phyloP scores from a whole-genome alignment of 2,797 vertebrate species.

The Sebastolobus altivelis region DNA sequence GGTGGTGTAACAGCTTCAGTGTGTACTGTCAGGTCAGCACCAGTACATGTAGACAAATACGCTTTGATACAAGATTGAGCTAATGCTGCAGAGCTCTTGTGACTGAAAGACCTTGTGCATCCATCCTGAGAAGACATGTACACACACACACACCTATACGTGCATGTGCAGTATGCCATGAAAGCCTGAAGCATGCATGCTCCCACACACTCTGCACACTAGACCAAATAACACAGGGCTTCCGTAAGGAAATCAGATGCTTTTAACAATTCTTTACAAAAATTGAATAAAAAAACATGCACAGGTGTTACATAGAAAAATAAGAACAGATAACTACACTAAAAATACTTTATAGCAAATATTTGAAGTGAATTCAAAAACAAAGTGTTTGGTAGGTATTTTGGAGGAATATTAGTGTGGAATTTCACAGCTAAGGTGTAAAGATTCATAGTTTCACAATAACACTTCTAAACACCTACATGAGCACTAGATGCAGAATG shows the following conservation, averaged over 20 bases:
- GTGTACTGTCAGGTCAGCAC: background rate
- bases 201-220: background rate
- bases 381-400: background rate
- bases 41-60: background rate
- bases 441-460: slow-evolving; percentile 32
- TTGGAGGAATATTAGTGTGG: background rate
- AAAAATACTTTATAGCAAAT: background rate
- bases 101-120: background rate
- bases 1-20: background rate
- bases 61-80: background rate
- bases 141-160: background rate
- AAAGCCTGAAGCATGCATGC: background rate
- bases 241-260: background rate
- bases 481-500: background rate
- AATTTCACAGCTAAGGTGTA: slow-evolving; percentile 44
- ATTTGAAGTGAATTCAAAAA: background rate
- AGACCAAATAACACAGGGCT: background rate
- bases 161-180: background rate
- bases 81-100: background rate
- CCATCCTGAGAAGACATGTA: background rate
- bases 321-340: background rate
- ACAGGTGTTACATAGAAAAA: background rate
- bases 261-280: too few relatives aligned
- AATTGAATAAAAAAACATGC: background rate
- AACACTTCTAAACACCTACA: slow-evolving; percentile 10